Evolutionary conservation across 2,888 invertebrate species (phyloP).

Genomic region (Patella depressa): DNA sequence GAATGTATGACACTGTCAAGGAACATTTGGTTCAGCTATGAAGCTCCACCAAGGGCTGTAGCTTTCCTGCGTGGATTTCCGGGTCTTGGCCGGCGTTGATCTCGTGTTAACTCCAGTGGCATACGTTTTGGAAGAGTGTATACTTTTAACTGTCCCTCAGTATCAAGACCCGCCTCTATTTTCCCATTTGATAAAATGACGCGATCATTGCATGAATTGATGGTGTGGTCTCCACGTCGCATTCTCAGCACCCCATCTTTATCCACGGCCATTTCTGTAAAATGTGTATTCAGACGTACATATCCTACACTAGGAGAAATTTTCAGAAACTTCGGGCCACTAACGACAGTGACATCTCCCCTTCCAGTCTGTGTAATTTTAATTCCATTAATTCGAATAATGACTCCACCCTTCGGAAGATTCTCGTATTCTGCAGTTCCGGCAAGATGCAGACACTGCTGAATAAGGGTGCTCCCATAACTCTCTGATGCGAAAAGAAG

Average conservation of each 20-base stretch:
- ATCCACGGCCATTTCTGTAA: constrained; percentile 70
- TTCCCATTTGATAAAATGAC: constrained; percentile 55
- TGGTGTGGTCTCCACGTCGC: constrained; percentile 55
- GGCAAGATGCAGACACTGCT: constrained; percentile 63
- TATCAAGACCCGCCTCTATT: constrained; percentile 57
- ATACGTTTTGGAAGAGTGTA: constrained; percentile 45
- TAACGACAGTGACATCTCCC: constrained; percentile 69
- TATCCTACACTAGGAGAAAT: constrained; percentile 65
- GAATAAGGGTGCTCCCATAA: constrained; percentile 65
- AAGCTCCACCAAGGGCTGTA: constrained; percentile 6
- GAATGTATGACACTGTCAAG: too few relatives aligned
- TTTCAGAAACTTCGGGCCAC: constrained; percentile 69
- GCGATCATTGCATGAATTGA: constrained; percentile 52
- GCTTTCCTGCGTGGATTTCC: constrained; percentile 17
- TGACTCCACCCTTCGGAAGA: constrained; percentile 59
- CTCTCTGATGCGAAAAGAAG: constrained; percentile 66
- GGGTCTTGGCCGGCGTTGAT: constrained; percentile 24
- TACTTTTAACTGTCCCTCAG: constrained; percentile 47
- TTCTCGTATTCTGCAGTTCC: constrained; percentile 66
- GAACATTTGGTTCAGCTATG: too few relatives aligned
- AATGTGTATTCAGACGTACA: constrained; percentile 66
- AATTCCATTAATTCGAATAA: constrained; percentile 68
- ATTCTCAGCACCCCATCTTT: constrained; percentile 61
- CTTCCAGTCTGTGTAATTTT: constrained; percentile 66
- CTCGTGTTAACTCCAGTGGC: constrained; percentile 33